These are phyloP conservation scores for Baccha elongata DNA, from an alignment of 2,888 invertebrate species.

Conservation along the genomic window DNA sequence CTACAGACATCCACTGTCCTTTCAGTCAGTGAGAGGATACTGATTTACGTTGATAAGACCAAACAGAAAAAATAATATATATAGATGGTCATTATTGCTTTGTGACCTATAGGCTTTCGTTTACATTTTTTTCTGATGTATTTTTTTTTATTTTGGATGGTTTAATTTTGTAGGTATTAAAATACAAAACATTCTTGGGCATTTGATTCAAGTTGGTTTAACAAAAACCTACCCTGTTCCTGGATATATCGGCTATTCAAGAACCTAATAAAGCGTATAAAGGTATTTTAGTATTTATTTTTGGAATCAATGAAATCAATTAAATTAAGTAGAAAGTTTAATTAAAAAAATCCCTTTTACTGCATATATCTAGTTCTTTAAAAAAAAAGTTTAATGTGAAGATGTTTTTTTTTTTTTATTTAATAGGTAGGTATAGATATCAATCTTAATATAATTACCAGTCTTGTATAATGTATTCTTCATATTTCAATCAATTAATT, in stretches of 20 bases:
- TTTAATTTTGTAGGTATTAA: not conserved
- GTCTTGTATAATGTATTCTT: too few species aligned
- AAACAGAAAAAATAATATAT: too few species aligned
- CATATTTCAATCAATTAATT: too few species aligned
- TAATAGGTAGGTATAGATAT: too few species aligned
- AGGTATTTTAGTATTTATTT: conserved; percentile 1
- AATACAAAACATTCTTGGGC: conserved; percentile 1
- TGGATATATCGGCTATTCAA: conserved; percentile 5
- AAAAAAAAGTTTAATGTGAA: too few species aligned
- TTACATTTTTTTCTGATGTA: not conserved
- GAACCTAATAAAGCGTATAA: conserved; percentile 14
- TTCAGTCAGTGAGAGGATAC: conserved; percentile 41
- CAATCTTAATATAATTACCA: too few species aligned
- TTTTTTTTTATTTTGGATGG: not conserved
- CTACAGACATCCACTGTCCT: conserved; percentile 19
- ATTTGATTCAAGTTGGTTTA: conserved; percentile 7
- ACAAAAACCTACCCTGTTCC: too few species aligned
- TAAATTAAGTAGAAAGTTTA: conserved; percentile 25
- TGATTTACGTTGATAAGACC: conserved; percentile 59
- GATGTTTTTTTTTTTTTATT: too few species aligned
- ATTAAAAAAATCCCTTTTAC: conserved; percentile 11
- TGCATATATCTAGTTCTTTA: too few species aligned
- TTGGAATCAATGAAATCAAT: conserved; percentile 22
- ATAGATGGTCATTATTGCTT: conserved; percentile 21
- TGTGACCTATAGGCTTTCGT: conserved; percentile 5